Evolutionary conservation across 2,113 vertebrate species (phyloP).

Genomic region (Melanerpes formicivorus): DNA sequence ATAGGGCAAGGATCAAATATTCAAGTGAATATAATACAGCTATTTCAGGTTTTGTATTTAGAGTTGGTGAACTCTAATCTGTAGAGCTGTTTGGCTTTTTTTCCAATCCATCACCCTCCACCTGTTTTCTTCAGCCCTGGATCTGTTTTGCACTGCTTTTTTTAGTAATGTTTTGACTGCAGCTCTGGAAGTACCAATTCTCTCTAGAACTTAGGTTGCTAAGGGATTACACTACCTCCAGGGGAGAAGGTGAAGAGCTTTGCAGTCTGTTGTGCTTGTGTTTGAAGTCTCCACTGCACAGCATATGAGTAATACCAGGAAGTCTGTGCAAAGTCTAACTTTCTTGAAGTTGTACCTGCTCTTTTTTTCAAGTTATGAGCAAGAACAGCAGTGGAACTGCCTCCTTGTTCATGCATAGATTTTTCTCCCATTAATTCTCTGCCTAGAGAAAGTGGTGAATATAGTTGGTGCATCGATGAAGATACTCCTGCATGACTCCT

Average conservation of each 20-base stretch:
- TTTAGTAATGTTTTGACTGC: background rate
- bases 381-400: background rate
- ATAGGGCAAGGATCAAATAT: background rate
- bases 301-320: background rate
- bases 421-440: background rate
- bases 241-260: background rate
- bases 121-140: background rate
- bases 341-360: background rate
- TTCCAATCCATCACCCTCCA: background rate
- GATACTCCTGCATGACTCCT: background rate
- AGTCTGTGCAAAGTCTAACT: background rate
- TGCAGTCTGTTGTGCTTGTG: background rate
- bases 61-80: background rate
- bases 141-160: background rate
- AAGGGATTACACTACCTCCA: background rate
- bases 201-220: background rate
- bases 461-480: background rate
- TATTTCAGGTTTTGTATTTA: background rate
- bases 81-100: no score
- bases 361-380: background rate
- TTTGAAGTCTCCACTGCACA: background rate
- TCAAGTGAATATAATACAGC: background rate
- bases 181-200: background rate
- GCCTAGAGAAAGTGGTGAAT: background rate
- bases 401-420: background rate